Conservation (phyloP, 2,113 vertebrate species). For the Odobenus rosmarus region DNA sequence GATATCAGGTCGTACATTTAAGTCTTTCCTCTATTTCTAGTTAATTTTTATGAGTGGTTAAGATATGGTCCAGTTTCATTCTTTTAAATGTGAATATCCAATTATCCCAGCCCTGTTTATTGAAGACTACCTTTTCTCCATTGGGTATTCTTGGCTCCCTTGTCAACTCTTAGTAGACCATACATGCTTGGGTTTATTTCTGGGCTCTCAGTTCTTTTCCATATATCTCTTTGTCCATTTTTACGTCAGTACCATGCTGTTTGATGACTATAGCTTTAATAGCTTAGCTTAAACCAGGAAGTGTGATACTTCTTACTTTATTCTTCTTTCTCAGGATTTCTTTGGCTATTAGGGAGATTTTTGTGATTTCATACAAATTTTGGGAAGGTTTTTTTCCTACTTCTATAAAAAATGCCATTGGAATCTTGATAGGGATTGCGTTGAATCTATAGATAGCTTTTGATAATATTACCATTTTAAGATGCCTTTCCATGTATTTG, state of each 20-base stretch:
- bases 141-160: neutral
- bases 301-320: neutral
- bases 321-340: neutral
- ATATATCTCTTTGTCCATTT: neutral
- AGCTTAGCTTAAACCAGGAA: neutral
- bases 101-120: neutral
- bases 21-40: neutral
- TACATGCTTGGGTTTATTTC: neutral
- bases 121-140: neutral
- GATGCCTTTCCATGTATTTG: neutral
- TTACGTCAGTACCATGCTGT: neutral
- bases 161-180: neutral
- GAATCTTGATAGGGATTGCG: neutral
- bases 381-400: neutral
- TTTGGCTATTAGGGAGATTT: neutral
- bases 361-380: neutral
- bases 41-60: neutral
- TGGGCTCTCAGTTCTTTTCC: neutral
- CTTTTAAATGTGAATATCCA: neutral
- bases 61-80: neutral
- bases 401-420: neutral
- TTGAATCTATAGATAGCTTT: neutral
- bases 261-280: neutral
- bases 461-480: neutral
- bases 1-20: neutral